Conservation (phyloP, 2,888 invertebrate genomes). For the Acrocera orbiculus region DNA sequence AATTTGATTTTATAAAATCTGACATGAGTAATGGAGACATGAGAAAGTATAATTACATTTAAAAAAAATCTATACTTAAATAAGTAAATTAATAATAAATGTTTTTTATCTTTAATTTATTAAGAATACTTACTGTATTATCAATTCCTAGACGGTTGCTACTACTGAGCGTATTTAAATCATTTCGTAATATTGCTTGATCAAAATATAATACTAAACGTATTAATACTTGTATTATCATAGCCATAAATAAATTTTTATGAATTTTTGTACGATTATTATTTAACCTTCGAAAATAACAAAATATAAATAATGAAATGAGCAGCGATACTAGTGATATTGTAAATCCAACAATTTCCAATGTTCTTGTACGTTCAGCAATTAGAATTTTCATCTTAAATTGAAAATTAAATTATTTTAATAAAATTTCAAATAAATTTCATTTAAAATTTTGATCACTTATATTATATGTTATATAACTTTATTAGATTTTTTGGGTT, state of each 20-base stretch:
- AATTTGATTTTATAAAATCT: too few relatives aligned
- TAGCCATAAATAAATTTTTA: conserved; percentile 67
- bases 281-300: conserved; percentile 56
- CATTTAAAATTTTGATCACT: too few relatives aligned
- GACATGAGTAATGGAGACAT: not conserved
- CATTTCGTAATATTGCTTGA: conserved; percentile 38
- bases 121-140: conserved; percentile 39
- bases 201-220: conserved; percentile 59
- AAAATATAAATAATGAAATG: conserved; percentile 63
- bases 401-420: too few relatives aligned
- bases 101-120: not conserved
- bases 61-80: not conserved
- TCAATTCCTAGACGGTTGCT: conserved; percentile 37
- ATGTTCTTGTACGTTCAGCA: conserved; percentile 47
- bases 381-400: conserved; percentile 47
- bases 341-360: conserved; percentile 74
- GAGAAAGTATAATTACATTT: not conserved
- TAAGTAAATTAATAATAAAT: not conserved
- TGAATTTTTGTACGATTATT: conserved; percentile 75
- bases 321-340: conserved; percentile 58
- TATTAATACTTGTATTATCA: conserved; percentile 57
- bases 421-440: too few relatives aligned
- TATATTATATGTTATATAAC: too few relatives aligned
- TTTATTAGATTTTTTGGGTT: too few relatives aligned
- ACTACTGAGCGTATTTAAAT: conserved; percentile 23